These are phyloP conservation scores for Stenopsyche tienmushanensis DNA, from an alignment of 1,140 invertebrate genomes.

Conservation along the genomic window DNA sequence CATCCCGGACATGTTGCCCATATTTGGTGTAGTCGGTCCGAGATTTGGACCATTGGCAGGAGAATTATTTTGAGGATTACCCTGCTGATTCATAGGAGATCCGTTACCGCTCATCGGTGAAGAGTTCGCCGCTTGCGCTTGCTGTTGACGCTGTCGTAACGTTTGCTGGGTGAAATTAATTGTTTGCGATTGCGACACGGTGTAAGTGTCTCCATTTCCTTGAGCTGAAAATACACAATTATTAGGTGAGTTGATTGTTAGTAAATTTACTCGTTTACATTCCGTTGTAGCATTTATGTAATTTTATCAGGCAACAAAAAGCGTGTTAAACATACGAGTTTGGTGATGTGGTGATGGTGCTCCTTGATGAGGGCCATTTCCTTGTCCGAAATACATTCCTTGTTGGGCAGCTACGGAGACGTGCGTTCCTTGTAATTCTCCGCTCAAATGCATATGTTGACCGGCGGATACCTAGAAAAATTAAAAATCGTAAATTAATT, in stretches of 20 bases:
- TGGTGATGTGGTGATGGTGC: conserved; percentile 42
- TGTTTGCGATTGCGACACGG: conserved; percentile 76
- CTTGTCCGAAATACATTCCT: conserved; percentile 68
- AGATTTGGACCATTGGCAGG: conserved; percentile 42
- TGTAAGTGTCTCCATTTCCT: conserved; percentile 64
- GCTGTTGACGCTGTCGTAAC: conserved; percentile 55
- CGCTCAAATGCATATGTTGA: conserved; percentile 74
- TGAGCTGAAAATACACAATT: conserved; percentile 39
- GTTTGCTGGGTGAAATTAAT: conserved; percentile 81
- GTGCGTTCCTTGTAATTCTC: conserved; percentile 59
- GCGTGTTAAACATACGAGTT: conserved; percentile 16
- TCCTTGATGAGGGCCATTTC: conserved; percentile 44
- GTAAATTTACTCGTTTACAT: too few species aligned
- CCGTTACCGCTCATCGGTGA: conserved; percentile 28
- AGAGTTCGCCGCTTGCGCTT: conserved; percentile 31
- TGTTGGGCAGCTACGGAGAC: conserved; percentile 76
- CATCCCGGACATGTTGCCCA: conserved; percentile 35
- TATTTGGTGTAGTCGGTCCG: conserved; percentile 39
- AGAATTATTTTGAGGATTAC: conserved; percentile 41
- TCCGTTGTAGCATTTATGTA: too few species aligned
- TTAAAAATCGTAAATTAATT: neutral
- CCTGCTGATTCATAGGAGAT: conserved; percentile 24
- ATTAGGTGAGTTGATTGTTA: too few species aligned
- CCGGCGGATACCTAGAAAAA: conserved; percentile 71
- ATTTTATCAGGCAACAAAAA: neutral